Evolutionary conservation across 2,888 invertebrate genomes (phyloP), one percentile per base, ranked within the genome.

Genomic region (Uloborus plumipes): DNA sequence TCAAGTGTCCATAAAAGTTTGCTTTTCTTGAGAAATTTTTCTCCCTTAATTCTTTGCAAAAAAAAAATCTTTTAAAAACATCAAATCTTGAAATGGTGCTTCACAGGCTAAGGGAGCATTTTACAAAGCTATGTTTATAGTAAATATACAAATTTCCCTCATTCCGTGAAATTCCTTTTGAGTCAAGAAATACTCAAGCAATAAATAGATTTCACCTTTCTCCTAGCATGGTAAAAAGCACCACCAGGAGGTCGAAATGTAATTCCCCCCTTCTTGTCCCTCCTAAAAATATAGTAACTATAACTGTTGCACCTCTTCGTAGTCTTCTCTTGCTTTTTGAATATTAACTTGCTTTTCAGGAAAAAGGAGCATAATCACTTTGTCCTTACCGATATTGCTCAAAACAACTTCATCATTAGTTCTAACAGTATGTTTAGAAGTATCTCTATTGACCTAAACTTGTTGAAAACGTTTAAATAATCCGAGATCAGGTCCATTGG

Each of bases 381-480:
- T 53, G 53, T 53, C 58, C n/a, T 58, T 18, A n/a, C 58, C 7
- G 18, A 58, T 58, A 58, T 18, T 58, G 58, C 2, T 58, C 58
- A 58, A 6, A 58, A 58, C n/a, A 58, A 58, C 4, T n/a, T 58
- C 1, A 58, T 58, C n/a, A 58, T 58, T 18, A 9, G n/a, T 58
- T 58, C 58, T 18, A 58, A 58, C 58, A 15, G 58, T n/a, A 58
- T 58, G 18, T n/a, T n/a, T 58, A n/a, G 2, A 58, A 58, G 2
- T n/a, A 58, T 58, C 58, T 58, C 1, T 58, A 58, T 58, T 1
- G 18, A 11, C 58, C 58, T 18, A 58, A 22, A 2, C 6, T 58
- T 14, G 13, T 53, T 58, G 58, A 58, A 58, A 58, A 58, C 58
- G 18, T 58, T 58, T 58, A 58, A 58, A 58, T n/a, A 3, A 58